Base-by-base conservation (phyloP, 2,888 invertebrate genomes). In the Cryptus armator region DNA sequence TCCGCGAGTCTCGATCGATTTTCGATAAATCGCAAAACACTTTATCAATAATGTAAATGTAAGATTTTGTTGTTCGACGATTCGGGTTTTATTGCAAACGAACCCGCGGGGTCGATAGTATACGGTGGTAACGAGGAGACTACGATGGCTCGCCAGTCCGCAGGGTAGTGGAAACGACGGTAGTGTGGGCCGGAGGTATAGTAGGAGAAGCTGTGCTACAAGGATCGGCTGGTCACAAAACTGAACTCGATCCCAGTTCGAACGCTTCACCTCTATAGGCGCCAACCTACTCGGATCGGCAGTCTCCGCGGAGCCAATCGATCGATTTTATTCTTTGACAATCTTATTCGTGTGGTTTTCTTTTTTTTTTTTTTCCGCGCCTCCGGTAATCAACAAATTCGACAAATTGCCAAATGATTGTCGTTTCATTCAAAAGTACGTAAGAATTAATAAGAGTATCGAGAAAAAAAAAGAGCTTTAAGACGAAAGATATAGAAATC, bases 211-310 rank as follows among this genome's bases (percentile, higher is more conserved):
- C 81, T 64, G 77, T 53, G 80, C 67, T 53, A 16, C 83, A 86
- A 90, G 90, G 91, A 91, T 89, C 89, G 59, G 71, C 81, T 76
- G 87, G 85, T 86, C 89, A 90, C 88, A 89, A 91, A 90, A 91
- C 90, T 90, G 88, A 91, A 89, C 90, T 87, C 88, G 91, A 91
- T 91, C 88, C 90, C 87, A 91, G 91, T 91, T 91, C 88, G 88
- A 90, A 91, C 90, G 89, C 87, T 89, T 89, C 91, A 86, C 86
- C 86, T 85, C 82, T 82, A 87, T 89, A 87, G 86, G 86, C 85
- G 86, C 85, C 85, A 84, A 48, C 37, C 43, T 53, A 51, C 51
- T 51, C 37, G n/a, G 76, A 66, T 51, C 75, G 32, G 62, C 64
- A 51, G 75, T 48, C 44, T 46, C 9, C 37, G 37, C 64, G 16